Conservation (phyloP, 2,888 invertebrate species). For the Amblyteles armatorius region DNA sequence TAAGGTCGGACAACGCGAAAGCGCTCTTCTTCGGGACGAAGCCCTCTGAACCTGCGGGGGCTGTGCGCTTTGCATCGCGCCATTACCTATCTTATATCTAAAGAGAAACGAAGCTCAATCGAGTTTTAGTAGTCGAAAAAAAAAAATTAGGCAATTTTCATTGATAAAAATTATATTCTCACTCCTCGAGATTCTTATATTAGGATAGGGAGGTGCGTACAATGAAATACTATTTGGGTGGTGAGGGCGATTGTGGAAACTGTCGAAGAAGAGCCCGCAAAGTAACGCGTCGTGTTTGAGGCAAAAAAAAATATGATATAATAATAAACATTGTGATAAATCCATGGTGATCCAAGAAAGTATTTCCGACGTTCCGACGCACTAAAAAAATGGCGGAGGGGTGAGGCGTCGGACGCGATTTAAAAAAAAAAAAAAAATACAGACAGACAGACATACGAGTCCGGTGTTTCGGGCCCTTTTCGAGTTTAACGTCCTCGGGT, state of each 20-base stretch:
- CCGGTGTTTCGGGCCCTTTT: conserved; percentile 13
- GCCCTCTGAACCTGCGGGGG: not conserved
- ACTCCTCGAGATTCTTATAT: conserved; percentile 65
- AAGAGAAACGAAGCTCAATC: conserved; percentile 54
- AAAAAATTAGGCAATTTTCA: conserved; percentile 64
- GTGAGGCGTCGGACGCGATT: conserved; percentile 60
- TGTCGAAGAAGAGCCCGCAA: conserved; percentile 50
- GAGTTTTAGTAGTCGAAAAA: conserved; percentile 63
- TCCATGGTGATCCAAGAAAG: conserved; percentile 84
- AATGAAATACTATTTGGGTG: conserved; percentile 43
- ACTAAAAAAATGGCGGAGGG: conserved; percentile 62
- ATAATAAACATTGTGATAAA: conserved; percentile 83
- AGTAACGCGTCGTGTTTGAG: conserved; percentile 49
- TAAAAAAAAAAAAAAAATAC: conserved; percentile 25
- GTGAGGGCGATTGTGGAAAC: not conserved
- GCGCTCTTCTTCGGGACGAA: conserved; percentile 45
- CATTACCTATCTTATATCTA: conserved; percentile 57
- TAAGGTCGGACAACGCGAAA: conserved; percentile 20
- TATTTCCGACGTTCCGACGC: conserved; percentile 80
- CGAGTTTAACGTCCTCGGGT: conserved; percentile 30
- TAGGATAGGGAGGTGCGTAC: conserved; percentile 61
- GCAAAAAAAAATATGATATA: conserved; percentile 64
- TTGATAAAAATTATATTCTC: conserved; percentile 60
- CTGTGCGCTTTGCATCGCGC: conserved; percentile 51
- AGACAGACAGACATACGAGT: conserved; percentile 66